A percentile compares a stretch with the other conserved stretches of the same genome.
phyloP scores from a whole-genome alignment of 2,113 vertebrate species.

The Gavialis gangeticus region DNA sequence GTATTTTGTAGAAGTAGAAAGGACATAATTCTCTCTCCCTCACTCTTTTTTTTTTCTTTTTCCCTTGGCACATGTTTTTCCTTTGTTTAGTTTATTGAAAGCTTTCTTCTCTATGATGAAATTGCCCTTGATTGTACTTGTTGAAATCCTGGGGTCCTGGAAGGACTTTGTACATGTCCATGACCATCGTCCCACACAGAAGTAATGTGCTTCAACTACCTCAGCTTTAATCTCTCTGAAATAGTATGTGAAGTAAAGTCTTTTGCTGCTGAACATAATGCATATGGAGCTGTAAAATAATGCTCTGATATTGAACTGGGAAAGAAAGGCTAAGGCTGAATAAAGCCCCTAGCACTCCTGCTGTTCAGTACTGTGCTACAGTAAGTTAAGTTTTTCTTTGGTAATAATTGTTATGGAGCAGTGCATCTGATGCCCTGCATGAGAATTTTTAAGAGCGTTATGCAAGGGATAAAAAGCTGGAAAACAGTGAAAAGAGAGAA shows the following conservation, averaged over 20 bases:
- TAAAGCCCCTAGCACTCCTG: accelerated
- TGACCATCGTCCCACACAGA: background rate
- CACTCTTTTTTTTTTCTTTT: background rate
- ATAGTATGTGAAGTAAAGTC: background rate
- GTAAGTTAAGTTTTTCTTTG: constrained; percentile 14
- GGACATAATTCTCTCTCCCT: background rate
- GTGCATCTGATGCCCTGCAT: background rate
- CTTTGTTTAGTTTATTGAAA: background rate
- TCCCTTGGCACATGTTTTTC: too few relatives aligned
- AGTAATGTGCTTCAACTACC: background rate
- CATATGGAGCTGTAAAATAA: background rate
- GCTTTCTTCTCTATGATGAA: background rate
- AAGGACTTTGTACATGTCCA: background rate
- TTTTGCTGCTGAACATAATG: background rate
- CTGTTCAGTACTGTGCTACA: background rate
- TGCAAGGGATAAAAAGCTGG: background rate
- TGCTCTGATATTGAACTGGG: background rate
- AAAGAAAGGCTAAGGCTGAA: background rate
- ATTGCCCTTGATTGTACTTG: background rate
- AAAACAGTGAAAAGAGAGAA: background rate
- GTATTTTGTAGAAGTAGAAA: background rate
- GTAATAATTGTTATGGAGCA: background rate
- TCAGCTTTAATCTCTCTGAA: background rate
- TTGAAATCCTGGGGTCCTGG: background rate
- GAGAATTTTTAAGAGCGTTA: constrained; percentile 6